phyloP scores from a whole-genome alignment of 2,113 vertebrate species.

The Gnathonemus echidnorhynchus region DNA sequence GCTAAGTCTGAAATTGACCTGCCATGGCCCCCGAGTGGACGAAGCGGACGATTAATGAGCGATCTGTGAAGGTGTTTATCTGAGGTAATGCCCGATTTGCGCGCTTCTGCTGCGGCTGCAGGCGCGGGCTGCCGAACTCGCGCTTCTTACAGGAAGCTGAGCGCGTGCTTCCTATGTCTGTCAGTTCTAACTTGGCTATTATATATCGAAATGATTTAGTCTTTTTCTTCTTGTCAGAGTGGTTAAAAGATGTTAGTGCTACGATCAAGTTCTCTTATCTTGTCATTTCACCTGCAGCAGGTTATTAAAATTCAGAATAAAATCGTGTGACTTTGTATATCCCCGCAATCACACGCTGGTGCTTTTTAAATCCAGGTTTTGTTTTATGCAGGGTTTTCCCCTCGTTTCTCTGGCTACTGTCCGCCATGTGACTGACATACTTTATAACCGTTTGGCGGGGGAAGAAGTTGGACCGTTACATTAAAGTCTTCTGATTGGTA shows the following conservation, averaged over 20 bases:
- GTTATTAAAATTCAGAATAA: neutral
- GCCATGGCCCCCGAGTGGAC: neutral
- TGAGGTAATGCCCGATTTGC: conserved; percentile 4
- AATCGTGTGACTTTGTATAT: neutral
- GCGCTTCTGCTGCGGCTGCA: neutral
- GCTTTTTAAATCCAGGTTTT: neutral
- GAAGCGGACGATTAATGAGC: neutral
- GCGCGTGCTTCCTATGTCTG: neutral
- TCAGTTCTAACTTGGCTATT: neutral
- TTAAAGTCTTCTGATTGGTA: neutral
- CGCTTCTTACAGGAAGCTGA: neutral
- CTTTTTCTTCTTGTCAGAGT: neutral
- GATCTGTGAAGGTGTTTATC: neutral
- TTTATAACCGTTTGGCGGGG: neutral
- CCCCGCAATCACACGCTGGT: neutral
- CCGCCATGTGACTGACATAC: neutral
- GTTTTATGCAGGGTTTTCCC: neutral
- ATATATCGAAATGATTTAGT: neutral
- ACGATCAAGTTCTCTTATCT: neutral
- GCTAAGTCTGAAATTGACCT: neutral
- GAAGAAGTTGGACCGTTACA: neutral
- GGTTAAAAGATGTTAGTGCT: neutral
- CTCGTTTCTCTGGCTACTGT: neutral
- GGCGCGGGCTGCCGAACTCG: too few species aligned
- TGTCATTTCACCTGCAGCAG: neutral